Evolutionary conservation across 2,888 invertebrate genomes (phyloP).

Genomic region (Sphaerophoria taeniata): DNA sequence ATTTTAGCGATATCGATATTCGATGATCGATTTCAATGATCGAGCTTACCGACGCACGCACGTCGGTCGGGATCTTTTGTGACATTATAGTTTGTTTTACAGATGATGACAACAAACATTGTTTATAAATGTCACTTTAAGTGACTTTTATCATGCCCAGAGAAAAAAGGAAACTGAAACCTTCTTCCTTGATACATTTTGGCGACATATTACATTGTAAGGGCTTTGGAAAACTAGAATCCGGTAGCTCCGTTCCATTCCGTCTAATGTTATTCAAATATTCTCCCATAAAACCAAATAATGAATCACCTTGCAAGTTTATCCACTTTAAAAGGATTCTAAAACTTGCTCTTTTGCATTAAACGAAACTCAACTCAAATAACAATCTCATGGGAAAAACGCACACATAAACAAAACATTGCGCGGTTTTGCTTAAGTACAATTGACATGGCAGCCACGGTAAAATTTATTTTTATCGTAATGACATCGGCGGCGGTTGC

Average conservation of each 20-base stretch:
- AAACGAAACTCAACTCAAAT: background rate
- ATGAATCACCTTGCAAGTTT: conserved; percentile 62
- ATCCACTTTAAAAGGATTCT: conserved; percentile 5
- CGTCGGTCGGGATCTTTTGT: too few relatives aligned
- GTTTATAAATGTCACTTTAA: too few relatives aligned
- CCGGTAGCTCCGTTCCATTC: conserved; percentile 14
- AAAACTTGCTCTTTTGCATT: conserved; percentile 1
- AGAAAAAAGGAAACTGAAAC: too few relatives aligned
- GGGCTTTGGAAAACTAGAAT: background rate
- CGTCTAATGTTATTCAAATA: conserved; percentile 55
- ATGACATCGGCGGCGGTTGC: conserved; percentile 70
- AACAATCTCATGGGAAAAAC: conserved; percentile 62
- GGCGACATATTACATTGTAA: too few relatives aligned
- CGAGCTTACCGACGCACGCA: too few relatives aligned
- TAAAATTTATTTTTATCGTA: conserved; percentile 76
- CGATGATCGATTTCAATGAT: too few relatives aligned
- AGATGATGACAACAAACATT: too few relatives aligned
- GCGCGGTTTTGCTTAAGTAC: conserved; percentile 56
- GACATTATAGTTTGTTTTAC: too few relatives aligned
- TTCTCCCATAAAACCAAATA: conserved; percentile 32
- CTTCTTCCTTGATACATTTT: too few relatives aligned
- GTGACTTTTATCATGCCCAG: too few relatives aligned
- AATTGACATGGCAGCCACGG: conserved; percentile 75
- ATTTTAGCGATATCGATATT: too few relatives aligned
- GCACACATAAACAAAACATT: conserved; percentile 36